phyloP scores from a whole-genome alignment of 2,113 vertebrate species.

The Neodon shergylaensis region DNA sequence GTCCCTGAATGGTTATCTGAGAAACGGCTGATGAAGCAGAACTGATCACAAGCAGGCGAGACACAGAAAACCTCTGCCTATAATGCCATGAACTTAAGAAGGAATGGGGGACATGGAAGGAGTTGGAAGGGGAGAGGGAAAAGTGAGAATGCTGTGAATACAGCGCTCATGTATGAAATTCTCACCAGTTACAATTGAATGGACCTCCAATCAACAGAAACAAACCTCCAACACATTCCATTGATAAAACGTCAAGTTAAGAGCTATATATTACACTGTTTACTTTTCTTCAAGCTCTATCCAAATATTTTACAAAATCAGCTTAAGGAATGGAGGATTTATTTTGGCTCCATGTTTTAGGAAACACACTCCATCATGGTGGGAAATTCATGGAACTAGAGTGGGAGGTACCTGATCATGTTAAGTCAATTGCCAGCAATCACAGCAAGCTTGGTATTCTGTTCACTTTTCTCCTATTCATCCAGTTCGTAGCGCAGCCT shows the following conservation, averaged over 20 bases:
- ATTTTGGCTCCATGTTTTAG: background rate
- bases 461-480: background rate
- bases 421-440: background rate
- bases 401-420: background rate
- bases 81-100: background rate
- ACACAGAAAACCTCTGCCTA: no score
- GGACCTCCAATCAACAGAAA: slow-evolving; percentile 84
- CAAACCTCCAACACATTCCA: slow-evolving; percentile 80
- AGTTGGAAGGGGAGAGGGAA: no score
- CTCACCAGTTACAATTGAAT: slow-evolving; percentile 78
- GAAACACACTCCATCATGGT: background rate
- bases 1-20: no score
- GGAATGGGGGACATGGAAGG: no score
- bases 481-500: background rate
- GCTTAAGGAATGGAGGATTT: background rate
- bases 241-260: slow-evolving; percentile 86
- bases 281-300: background rate
- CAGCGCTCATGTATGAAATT: background rate
- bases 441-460: background rate
- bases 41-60: no score
- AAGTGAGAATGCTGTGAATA: background rate
- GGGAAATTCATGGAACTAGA: background rate
- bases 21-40: no score
- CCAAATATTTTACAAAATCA: background rate
- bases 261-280: slow-evolving; percentile 55